phyloP scores from a whole-genome alignment of 2,797 vertebrate species.

The Enteromius mattozi region DNA sequence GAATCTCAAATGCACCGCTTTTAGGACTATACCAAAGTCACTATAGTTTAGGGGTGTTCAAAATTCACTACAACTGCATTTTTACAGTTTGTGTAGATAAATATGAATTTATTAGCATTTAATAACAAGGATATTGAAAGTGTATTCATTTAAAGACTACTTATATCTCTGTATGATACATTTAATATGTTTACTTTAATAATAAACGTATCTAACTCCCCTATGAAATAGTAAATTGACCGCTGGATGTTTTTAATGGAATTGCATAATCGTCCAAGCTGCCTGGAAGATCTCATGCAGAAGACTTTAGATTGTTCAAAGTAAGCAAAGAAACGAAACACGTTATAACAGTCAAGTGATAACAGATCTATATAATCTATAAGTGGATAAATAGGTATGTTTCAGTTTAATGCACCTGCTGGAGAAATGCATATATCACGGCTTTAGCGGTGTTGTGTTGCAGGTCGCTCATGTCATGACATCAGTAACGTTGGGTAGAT shows the following conservation, averaged over 20 bases:
- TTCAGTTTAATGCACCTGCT: not conserved
- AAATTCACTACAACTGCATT: not conserved
- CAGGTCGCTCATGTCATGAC: constrained; percentile 6
- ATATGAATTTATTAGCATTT: no score
- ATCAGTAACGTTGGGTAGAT: not conserved
- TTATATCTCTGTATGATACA: not conserved
- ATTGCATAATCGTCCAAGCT: constrained; percentile 37
- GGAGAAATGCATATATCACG: not conserved
- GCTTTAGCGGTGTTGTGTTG: constrained; percentile 33
- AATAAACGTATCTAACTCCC: not conserved
- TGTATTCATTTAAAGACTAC: not conserved
- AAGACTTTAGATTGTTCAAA: constrained; percentile 56
- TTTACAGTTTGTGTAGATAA: not conserved
- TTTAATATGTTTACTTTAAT: not conserved
- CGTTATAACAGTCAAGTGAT: not conserved
- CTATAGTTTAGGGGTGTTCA: not conserved
- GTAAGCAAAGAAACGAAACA: constrained; percentile 20
- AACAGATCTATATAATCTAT: not conserved
- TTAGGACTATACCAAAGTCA: not conserved
- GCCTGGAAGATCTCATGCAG: constrained; percentile 67
- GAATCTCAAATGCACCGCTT: not conserved
- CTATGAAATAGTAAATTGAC: not conserved
- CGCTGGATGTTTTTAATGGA: constrained; percentile 21
- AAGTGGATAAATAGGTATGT: not conserved
- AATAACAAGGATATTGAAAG: rapidly evolving